phyloP scores from a whole-genome alignment of 2,888 invertebrate species.

The Mesorhabditis sp. region DNA sequence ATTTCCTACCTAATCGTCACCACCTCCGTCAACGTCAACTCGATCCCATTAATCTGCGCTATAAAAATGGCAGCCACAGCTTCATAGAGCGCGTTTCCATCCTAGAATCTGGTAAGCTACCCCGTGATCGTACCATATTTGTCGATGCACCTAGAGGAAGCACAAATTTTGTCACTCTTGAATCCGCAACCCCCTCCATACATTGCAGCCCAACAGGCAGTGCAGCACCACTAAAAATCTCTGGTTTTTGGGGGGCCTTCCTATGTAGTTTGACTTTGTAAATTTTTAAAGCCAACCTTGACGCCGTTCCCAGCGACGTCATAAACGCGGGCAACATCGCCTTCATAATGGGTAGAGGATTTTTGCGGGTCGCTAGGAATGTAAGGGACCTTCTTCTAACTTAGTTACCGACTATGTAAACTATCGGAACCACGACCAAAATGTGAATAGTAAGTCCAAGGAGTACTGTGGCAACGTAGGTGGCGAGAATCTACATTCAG shows the following conservation, averaged over 20 bases:
- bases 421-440: neutral
- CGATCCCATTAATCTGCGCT: conserved; percentile 78
- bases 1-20: conserved; percentile 74
- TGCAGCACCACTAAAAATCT: conserved; percentile 65
- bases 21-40: conserved; percentile 75
- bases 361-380: conserved; percentile 62
- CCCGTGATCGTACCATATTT: conserved; percentile 71
- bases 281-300: conserved; percentile 61
- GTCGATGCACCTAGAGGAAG: conserved; percentile 64
- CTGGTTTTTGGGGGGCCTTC: neutral
- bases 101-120: conserved; percentile 14
- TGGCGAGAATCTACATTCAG: neutral
- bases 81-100: conserved; percentile 68
- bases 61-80: conserved; percentile 80
- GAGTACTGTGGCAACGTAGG: neutral
- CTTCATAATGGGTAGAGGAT: conserved; percentile 39
- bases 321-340: conserved; percentile 70
- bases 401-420: neutral
- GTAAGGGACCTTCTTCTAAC: neutral
- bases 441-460: neutral
- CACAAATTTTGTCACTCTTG: conserved; percentile 68
- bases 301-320: conserved; percentile 69
- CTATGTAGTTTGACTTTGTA: neutral
- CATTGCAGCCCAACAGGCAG: conserved; percentile 69
- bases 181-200: conserved; percentile 68